Percentiles rank a stretch among this genome's conserved stretches.
phyloP scores from a whole-genome alignment of 2,113 vertebrate species.

The Acanthisitta chloris region DNA sequence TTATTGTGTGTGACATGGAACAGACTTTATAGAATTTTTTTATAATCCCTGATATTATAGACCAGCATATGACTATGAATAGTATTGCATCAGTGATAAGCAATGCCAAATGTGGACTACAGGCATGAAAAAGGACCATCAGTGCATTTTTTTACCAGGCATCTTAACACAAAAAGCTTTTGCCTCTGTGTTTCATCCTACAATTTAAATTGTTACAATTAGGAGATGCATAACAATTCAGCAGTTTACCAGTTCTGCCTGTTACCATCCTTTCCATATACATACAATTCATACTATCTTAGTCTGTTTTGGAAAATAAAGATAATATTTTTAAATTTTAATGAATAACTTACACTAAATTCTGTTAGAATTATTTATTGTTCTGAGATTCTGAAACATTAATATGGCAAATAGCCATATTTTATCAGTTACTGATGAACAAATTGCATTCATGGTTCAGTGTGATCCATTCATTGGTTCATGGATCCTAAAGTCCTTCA shows the following conservation, averaged over 20 bases:
- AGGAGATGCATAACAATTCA: background rate
- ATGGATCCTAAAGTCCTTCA: constrained; percentile 23
- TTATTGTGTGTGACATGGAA: background rate
- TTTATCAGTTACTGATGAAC: constrained; percentile 19
- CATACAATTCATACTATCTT: background rate
- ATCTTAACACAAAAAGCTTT: background rate
- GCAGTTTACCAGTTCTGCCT: background rate
- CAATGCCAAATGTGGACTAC: background rate
- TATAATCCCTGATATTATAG: background rate
- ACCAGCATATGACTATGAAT: background rate
- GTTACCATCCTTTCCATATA: background rate
- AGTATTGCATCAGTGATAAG: background rate
- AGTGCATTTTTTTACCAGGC: background rate
- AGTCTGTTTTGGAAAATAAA: background rate
- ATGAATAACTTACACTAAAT: background rate
- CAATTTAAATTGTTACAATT: background rate
- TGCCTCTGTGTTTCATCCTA: background rate
- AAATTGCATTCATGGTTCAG: constrained; percentile 29
- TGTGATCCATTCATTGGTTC: constrained; percentile 39
- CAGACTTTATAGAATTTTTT: background rate
- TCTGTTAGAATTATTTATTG: background rate
- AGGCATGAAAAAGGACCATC: background rate
- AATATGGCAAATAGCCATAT: background rate
- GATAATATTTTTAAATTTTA: background rate
- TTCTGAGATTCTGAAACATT: background rate